Conservation (phyloP, 2,113 vertebrate species). For the Sinocyclocheilus anophthalmus region DNA sequence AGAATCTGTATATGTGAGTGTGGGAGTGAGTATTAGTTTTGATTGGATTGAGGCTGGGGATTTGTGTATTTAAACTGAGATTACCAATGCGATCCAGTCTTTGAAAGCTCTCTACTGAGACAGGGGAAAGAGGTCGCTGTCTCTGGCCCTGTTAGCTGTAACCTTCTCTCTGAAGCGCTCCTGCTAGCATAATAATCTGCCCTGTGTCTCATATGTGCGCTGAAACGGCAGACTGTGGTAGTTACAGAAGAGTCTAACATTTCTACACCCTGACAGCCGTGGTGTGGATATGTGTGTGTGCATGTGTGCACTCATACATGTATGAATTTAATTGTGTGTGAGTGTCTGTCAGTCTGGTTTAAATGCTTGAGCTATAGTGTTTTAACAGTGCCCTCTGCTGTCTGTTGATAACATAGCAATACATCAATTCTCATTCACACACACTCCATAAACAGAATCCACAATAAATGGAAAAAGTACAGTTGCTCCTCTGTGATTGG, state of each 20-base stretch:
- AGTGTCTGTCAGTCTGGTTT: not conserved
- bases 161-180: not conserved
- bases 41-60: conserved; percentile 53
- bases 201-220: not conserved
- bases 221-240: not conserved
- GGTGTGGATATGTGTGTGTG: not conserved
- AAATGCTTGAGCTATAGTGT: not conserved
- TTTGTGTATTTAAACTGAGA: conserved; percentile 59
- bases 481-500: not conserved
- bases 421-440: not conserved
- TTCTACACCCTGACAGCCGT: not conserved
- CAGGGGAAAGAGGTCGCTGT: not conserved
- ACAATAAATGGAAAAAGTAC: not conserved
- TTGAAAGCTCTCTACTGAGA: conserved; percentile 18
- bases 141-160: conserved; percentile 3
- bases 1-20: conserved; percentile 23
- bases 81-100: conserved; percentile 46
- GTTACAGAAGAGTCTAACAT: not conserved
- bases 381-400: conserved; percentile 32
- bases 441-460: not conserved
- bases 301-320: not conserved
- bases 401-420: not conserved
- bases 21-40: conserved; percentile 37
- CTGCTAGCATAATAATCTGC: not conserved
- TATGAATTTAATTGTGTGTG: not conserved